Evolutionary conservation across 1,140 invertebrate species (phyloP).

Genomic region (Parasteatoda tepidariorum): DNA sequence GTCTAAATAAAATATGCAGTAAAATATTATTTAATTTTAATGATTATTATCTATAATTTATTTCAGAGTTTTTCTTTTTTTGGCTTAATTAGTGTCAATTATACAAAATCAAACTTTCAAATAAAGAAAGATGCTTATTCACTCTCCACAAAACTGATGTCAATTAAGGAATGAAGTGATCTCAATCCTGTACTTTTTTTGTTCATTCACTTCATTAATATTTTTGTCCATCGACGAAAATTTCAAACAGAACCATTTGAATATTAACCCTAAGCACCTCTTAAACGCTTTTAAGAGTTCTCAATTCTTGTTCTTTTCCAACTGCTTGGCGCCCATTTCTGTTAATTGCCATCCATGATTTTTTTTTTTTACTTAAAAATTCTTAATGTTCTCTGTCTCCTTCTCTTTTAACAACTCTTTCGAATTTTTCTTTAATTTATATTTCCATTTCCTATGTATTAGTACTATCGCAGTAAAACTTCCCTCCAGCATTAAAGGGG

Average conservation of each 20-base stretch:
- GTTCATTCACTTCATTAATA: not conserved
- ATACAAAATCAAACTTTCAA: too few species aligned
- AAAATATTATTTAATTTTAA: too few species aligned
- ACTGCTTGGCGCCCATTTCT: not conserved
- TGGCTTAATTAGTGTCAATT: too few species aligned
- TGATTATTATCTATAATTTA: too few species aligned
- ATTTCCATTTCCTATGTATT: conserved; percentile 20
- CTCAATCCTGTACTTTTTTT: too few species aligned
- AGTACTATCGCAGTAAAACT: not conserved
- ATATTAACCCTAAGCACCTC: conserved; percentile 20
- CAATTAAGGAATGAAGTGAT: too few species aligned
- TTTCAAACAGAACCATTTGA: too few species aligned
- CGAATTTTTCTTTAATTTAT: conserved; percentile 12
- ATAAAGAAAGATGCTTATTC: too few species aligned
- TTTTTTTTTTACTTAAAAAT: not conserved
- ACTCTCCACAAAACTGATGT: too few species aligned
- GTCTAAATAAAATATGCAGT: too few species aligned
- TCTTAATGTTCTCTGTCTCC: not conserved
- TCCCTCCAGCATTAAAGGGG: not conserved
- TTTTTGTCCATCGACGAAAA: too few species aligned
- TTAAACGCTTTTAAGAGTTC: conserved; percentile 37
- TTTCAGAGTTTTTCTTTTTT: too few species aligned
- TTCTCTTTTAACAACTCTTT: not conserved
- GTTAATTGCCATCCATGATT: conserved; percentile 27
- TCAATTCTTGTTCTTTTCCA: conserved; percentile 22